Conservation (phyloP, 2,888 invertebrate genomes). For the Cryptosula pallasiana region DNA sequence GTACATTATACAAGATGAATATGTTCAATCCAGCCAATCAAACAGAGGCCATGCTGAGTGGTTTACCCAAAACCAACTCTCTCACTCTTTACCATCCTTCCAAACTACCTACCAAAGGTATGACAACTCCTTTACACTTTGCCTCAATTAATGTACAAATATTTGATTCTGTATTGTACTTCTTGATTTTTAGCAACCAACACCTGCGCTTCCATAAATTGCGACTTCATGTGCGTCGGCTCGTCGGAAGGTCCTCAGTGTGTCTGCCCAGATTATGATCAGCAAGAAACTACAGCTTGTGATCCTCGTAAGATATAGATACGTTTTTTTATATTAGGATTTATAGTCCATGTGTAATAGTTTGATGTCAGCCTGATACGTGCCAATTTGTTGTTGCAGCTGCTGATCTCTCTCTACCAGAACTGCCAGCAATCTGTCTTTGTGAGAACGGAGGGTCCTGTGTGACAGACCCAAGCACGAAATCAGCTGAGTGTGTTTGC, state of each 20-base stretch:
- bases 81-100: neutral
- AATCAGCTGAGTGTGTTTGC: neutral
- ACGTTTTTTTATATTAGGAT: too few species aligned
- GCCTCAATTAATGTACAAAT: too few species aligned
- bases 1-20: constrained; percentile 81
- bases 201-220: neutral
- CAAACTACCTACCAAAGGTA: neutral
- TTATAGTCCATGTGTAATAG: neutral
- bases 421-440: too few species aligned
- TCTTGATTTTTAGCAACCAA: too few species aligned
- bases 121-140: neutral
- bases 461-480: neutral
- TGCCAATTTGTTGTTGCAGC: too few species aligned
- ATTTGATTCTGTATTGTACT: too few species aligned
- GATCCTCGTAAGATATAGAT: neutral
- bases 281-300: neutral
- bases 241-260: neutral
- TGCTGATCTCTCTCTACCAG: too few species aligned
- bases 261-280: constrained; percentile 9
- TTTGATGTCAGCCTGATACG: too few species aligned
- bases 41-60: neutral
- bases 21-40: constrained; percentile 72
- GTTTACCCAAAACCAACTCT: constrained; percentile 2
- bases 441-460: constrained; percentile 13
- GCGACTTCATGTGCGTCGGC: constrained; percentile 5